phyloP scores from a whole-genome alignment of 2,888 invertebrate genomes.

The Drosophila pseudotakahashii region DNA sequence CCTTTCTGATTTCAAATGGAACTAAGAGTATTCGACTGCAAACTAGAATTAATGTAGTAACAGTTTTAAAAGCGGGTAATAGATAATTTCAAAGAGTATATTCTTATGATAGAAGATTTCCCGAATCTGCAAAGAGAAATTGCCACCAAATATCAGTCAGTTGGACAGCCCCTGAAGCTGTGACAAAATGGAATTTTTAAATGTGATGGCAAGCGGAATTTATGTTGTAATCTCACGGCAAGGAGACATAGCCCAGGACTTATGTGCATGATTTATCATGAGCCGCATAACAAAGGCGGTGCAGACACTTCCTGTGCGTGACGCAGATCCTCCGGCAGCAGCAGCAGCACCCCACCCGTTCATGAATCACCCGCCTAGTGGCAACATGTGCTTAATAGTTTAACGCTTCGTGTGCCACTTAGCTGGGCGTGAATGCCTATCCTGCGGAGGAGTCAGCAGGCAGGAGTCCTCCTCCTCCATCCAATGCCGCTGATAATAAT shows the following conservation, averaged over 20 bases:
- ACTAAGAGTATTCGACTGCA: too few species aligned
- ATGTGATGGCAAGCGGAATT: slow-evolving; percentile 36
- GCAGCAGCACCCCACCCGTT: too few species aligned
- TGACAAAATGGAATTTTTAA: slow-evolving; percentile 42
- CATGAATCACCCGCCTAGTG: slow-evolving; percentile 31
- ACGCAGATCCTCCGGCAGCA: neutral
- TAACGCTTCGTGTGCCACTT: slow-evolving; percentile 65
- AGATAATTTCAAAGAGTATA: too few species aligned
- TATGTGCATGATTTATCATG: slow-evolving; percentile 38
- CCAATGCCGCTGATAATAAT: slow-evolving; percentile 6
- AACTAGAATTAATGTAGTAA: too few species aligned
- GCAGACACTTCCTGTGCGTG: slow-evolving; percentile 39
- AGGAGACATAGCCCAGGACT: slow-evolving; percentile 21
- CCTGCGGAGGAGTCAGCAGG: neutral
- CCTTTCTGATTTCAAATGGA: neutral
- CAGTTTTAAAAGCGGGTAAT: too few species aligned
- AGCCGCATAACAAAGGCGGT: slow-evolving; percentile 23
- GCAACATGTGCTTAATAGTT: slow-evolving; percentile 66
- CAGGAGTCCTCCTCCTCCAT: neutral
- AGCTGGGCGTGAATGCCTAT: slow-evolving; percentile 42
- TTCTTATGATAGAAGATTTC: too few species aligned
- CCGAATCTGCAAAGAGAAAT: neutral
- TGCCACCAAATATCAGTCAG: slow-evolving; percentile 19
- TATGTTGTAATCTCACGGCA: slow-evolving; percentile 38
- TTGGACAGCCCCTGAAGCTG: neutral